A percentile compares a stretch with the other conserved stretches of the same genome.
Evolutionary conservation across 2,888 invertebrate species (phyloP).

Genomic region (Blera fallax): DNA sequence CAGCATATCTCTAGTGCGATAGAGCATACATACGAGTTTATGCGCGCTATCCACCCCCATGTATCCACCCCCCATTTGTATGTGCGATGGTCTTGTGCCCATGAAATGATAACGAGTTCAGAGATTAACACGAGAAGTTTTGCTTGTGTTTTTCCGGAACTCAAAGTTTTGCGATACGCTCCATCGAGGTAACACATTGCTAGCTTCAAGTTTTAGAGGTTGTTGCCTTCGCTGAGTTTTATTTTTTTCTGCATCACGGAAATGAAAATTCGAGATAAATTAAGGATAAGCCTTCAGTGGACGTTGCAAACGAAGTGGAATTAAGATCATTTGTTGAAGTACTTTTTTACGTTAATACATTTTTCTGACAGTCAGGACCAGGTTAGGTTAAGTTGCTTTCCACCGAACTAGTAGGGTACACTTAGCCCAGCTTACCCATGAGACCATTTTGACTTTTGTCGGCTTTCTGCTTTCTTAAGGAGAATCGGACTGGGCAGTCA

Average conservation of each 20-base stretch:
- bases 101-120: conserved; percentile 39
- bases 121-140: conserved; percentile 36
- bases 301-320: neutral
- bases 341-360: too few relatives aligned
- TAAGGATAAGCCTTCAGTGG: neutral
- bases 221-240: neutral
- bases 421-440: too few relatives aligned
- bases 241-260: neutral
- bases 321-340: neutral
- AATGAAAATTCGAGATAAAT: conserved; percentile 9
- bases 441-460: too few relatives aligned
- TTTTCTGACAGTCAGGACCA: too few relatives aligned
- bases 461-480: too few relatives aligned
- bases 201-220: conserved; percentile 6
- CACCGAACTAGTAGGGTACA: too few relatives aligned
- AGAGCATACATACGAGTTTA: neutral
- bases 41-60: conserved; percentile 41
- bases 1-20: conserved; percentile 7
- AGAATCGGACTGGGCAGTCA: too few relatives aligned
- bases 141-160: neutral
- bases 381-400: too few relatives aligned
- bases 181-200: conserved; percentile 42
- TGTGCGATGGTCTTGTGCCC: conserved; percentile 19
- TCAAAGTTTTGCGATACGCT: conserved; percentile 7
- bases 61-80: too few relatives aligned